Evolutionary conservation across 2,888 invertebrate species (phyloP).

Genomic region (Drosophila antonietae): DNA sequence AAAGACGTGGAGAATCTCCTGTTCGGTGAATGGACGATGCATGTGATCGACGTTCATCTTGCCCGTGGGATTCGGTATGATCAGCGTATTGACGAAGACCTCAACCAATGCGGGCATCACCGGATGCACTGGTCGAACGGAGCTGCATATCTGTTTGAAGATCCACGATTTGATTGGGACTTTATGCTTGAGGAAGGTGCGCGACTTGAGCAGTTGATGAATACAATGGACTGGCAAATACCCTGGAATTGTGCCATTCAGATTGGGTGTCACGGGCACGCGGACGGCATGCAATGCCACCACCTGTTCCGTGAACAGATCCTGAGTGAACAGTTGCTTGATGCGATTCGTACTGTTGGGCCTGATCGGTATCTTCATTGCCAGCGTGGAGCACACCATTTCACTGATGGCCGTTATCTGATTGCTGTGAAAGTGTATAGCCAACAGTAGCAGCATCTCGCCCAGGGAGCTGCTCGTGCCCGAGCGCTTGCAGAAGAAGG

Average conservation of each 20-base stretch:
- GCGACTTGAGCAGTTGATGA: constrained; percentile 95
- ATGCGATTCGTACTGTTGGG: constrained; percentile 94
- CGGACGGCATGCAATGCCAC: constrained; percentile 98
- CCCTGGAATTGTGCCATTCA: constrained; percentile 95
- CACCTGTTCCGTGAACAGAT: constrained; percentile 98
- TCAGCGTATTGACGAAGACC: constrained; percentile 96
- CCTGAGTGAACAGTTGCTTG: constrained; percentile 97
- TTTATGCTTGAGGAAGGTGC: constrained; percentile 97
- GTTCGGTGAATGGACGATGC: constrained; percentile 95
- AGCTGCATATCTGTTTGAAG: constrained; percentile 95
- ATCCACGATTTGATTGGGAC: constrained; percentile 99
- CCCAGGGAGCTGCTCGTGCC: constrained; percentile 96
- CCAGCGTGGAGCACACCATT: constrained; percentile 95
- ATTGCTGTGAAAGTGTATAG: constrained; percentile 98
- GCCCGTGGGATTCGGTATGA: constrained; percentile 87
- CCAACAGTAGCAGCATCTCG: constrained; percentile 97
- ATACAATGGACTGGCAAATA: constrained; percentile 98
- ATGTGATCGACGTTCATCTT: constrained; percentile 88
- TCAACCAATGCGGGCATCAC: constrained; percentile 96
- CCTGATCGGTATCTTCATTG: constrained; percentile 95
- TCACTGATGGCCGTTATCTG: constrained; percentile 97
- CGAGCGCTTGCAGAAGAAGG: constrained; percentile 93
- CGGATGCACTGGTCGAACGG: constrained; percentile 95
- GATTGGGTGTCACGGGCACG: constrained; percentile 95
- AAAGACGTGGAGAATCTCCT: constrained; percentile 94